Evolutionary conservation across 1,140 invertebrate genomes (phyloP).

Genomic region (Orussus abietinus): DNA sequence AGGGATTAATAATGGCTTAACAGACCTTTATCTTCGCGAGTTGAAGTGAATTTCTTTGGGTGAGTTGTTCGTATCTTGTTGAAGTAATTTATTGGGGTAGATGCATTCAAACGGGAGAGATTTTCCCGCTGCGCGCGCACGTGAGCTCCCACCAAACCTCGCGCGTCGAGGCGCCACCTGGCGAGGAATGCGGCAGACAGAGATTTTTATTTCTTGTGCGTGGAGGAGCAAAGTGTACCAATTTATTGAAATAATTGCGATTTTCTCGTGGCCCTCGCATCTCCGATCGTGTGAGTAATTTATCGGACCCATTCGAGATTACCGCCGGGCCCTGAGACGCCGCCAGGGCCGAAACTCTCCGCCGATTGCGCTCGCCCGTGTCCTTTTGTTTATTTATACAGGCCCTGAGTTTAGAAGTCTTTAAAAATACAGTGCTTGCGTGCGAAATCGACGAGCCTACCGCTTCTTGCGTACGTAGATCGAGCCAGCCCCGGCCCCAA

Average conservation of each 20-base stretch:
- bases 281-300: constrained; percentile 40
- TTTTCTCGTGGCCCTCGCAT: constrained; percentile 27
- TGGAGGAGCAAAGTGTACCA: constrained; percentile 46
- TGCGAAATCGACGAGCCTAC: not conserved
- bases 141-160: no score
- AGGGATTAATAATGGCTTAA: no score
- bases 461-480: no score
- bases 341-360: constrained; percentile 8
- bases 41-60: no score
- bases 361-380: constrained; percentile 9
- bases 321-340: no score
- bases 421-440: constrained; percentile 15
- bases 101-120: no score
- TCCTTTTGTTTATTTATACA: constrained; percentile 40
- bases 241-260: constrained; percentile 49
- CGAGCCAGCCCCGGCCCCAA: not conserved
- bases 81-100: no score
- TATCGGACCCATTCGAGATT: no score
- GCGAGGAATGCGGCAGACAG: constrained; percentile 45
- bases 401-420: constrained; percentile 12
- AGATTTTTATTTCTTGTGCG: constrained; percentile 47
- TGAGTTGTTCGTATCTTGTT: no score
- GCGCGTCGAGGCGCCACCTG: constrained; percentile 15
- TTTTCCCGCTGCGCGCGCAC: no score
- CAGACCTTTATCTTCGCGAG: no score